Percentiles rank a stretch among this genome's conserved stretches.
Conservation (phyloP, 2,888 invertebrate species). For the Spisula solida region DNA sequence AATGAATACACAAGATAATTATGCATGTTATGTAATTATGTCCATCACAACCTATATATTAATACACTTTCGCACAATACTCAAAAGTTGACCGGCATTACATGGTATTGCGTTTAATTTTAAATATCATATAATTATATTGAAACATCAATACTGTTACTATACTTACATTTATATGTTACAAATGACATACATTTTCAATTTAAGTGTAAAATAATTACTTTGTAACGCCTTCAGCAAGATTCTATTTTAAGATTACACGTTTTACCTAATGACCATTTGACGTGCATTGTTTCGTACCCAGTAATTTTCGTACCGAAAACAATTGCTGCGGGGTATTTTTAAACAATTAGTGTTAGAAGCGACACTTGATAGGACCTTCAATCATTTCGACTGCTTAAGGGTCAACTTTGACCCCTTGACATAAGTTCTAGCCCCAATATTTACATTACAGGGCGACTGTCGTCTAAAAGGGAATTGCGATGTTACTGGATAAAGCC, state of each 20-base stretch:
- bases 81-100: too few relatives aligned
- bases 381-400: conserved; percentile 48
- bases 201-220: conserved; percentile 19
- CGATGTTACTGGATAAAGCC: not conserved
- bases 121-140: not conserved
- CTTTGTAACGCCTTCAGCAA: not conserved
- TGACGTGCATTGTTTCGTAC: conserved; percentile 18
- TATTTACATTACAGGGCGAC: conserved; percentile 37
- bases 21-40: too few relatives aligned
- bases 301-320: not conserved
- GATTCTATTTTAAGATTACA: conserved; percentile 15
- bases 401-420: conserved; percentile 25
- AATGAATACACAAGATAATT: too few relatives aligned
- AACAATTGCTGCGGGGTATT: conserved; percentile 22
- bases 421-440: conserved; percentile 42
- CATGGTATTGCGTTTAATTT: too few relatives aligned
- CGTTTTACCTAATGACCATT: conserved; percentile 15
- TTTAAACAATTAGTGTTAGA: conserved; percentile 36
- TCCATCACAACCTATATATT: too few relatives aligned
- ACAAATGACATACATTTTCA: conserved; percentile 21
- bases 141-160: not conserved
- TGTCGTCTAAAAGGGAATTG: conserved; percentile 19
- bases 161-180: conserved; percentile 4
- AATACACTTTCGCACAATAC: too few relatives aligned
- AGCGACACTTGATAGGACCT: conserved; percentile 35